Percentiles rank a stretch among this genome's conserved stretches.
These are phyloP conservation scores for Scomberomorus guttatus DNA, from an alignment of 2,797 vertebrate species.

Conservation along the genomic window DNA sequence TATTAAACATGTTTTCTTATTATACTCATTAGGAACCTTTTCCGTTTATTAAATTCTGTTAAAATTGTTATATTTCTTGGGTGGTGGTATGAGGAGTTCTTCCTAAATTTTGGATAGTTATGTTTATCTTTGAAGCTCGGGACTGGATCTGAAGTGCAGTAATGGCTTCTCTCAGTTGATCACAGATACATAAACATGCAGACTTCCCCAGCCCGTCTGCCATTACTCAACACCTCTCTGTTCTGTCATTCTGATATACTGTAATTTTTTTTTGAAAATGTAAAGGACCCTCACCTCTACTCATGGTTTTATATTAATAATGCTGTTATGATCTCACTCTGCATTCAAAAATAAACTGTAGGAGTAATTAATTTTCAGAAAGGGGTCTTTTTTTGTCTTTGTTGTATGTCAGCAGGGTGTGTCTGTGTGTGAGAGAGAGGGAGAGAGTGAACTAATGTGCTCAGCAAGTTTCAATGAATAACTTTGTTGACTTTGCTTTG, in stretches of 20 bases:
- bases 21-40: not conserved
- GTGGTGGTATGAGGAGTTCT: not conserved
- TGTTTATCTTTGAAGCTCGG: not conserved
- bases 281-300: not conserved
- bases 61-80: not conserved
- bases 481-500: no score
- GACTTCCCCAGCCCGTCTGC: not conserved
- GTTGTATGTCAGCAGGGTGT: no score
- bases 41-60: not conserved
- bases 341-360: slow-evolving; percentile 15
- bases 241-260: not conserved
- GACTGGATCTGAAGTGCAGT: not conserved
- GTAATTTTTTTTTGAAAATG: slow-evolving; percentile 13
- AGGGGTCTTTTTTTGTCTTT: not conserved
- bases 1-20: not conserved
- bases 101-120: not conserved
- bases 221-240: not conserved
- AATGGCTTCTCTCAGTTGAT: not conserved
- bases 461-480: no score
- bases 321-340: slow-evolving; percentile 19
- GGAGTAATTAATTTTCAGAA: not conserved
- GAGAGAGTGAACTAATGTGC: no score
- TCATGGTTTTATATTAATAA: slow-evolving; percentile 30
- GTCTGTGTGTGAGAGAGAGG: no score
- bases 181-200: not conserved